phyloP scores from a whole-genome alignment of 1,140 invertebrate species.

The Drosophila punjabiensis region DNA sequence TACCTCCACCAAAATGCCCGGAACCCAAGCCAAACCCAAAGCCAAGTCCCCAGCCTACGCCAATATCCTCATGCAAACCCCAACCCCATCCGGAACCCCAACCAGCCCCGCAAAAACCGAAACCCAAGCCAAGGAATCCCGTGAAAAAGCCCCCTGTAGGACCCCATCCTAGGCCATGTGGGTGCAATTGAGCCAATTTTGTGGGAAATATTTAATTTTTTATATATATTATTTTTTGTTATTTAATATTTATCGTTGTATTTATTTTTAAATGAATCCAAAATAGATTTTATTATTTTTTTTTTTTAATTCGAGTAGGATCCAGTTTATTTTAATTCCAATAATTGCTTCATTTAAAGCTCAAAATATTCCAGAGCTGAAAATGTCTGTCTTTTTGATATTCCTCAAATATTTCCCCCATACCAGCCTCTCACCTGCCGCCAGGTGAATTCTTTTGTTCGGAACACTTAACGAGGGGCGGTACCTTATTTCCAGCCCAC shows the following conservation, averaged over 20 bases:
- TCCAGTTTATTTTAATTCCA: neutral
- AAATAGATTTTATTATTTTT: neutral
- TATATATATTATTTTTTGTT: neutral
- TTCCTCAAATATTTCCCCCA: neutral
- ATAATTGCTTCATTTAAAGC: neutral
- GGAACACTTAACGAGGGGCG: slow-evolving; percentile 10
- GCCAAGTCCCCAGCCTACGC: neutral
- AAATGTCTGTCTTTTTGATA: slow-evolving; percentile 1
- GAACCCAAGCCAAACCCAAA: neutral
- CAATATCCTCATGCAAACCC: neutral
- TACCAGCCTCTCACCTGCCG: slow-evolving; percentile 11
- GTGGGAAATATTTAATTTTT: neutral
- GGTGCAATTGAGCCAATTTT: neutral
- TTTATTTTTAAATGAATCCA: neutral
- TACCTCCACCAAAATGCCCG: neutral
- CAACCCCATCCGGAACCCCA: neutral
- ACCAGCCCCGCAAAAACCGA: neutral
- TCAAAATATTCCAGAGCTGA: neutral
- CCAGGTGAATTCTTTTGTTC: slow-evolving; percentile 22
- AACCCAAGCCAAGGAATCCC: neutral
- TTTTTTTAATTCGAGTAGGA: neutral
- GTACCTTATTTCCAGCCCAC: slow-evolving; percentile 39
- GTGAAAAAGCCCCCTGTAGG: neutral
- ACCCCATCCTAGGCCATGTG: neutral
- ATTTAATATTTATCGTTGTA: neutral